phyloP scores from a whole-genome alignment of 2,888 invertebrate species.

The Lysandra bellargus region DNA sequence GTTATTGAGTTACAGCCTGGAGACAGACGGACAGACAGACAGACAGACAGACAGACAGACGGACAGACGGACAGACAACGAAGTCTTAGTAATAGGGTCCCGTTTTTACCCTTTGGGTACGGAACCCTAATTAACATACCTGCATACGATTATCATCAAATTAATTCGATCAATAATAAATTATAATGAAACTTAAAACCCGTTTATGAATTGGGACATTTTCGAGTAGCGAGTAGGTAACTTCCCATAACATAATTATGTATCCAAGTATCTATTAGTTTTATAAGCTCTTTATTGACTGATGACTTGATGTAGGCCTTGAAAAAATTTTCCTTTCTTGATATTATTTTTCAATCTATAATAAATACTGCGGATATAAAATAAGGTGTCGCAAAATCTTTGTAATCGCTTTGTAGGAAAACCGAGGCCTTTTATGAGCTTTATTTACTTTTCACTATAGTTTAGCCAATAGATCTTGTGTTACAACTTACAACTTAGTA shows the following conservation, averaged over 20 bases:
- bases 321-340: neutral
- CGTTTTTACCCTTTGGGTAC: no score
- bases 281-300: neutral
- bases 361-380: neutral
- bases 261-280: neutral
- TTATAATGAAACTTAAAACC: neutral
- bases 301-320: neutral
- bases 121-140: neutral
- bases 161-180: neutral
- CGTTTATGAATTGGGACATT: neutral
- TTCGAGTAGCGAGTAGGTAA: neutral
- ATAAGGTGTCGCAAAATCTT: neutral
- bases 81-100: no score
- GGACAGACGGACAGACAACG: no score
- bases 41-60: no score
- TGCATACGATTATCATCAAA: neutral
- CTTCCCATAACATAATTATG: neutral
- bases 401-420: no score
- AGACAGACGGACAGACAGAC: no score
- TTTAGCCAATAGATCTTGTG: no score
- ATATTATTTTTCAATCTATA: neutral
- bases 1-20: no score
- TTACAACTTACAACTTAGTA: no score
- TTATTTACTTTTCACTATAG: no score
- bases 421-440: no score